phyloP scores from a whole-genome alignment of 1,140 invertebrate species.

The Epicauta chinensis region DNA sequence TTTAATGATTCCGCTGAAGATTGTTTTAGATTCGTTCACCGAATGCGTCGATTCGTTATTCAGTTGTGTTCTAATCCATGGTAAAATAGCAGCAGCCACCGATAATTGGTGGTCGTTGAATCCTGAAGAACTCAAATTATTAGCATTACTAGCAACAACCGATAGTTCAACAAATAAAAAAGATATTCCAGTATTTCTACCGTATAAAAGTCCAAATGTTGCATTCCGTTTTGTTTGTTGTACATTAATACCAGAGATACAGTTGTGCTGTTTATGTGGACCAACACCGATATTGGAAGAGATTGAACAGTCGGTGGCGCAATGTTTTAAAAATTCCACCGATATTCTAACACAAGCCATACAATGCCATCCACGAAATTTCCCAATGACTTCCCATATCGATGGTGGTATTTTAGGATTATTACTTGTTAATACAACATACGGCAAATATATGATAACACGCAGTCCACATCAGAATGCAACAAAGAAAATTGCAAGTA shows the following conservation, averaged over 20 bases:
- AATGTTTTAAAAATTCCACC: constrained; percentile 65
- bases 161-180: constrained; percentile 59
- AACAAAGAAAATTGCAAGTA: constrained; percentile 45
- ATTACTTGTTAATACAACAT: constrained; percentile 58
- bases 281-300: constrained; percentile 64
- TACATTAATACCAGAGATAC: constrained; percentile 63
- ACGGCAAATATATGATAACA: constrained; percentile 62
- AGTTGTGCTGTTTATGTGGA: constrained; percentile 72
- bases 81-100: constrained; percentile 68
- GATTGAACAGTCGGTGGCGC: constrained; percentile 63
- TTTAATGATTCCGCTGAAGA: constrained; percentile 52
- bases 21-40: constrained; percentile 65
- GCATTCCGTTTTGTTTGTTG: constrained; percentile 74
- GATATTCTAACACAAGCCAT: constrained; percentile 59
- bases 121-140: constrained; percentile 64
- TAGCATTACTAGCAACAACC: constrained; percentile 58
- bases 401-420: constrained; percentile 62
- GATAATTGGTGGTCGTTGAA: constrained; percentile 71
- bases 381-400: constrained; percentile 53
- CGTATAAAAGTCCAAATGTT: constrained; percentile 74
- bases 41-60: constrained; percentile 70
- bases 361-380: constrained; percentile 56
- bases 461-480: constrained; percentile 51
- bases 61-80: constrained; percentile 70
- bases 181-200: constrained; percentile 76